A percentile compares a stretch with the other conserved stretches of the same genome.
These are phyloP conservation scores for Heliconius ismenius DNA, from an alignment of 2,888 invertebrate species.

Conservation along the genomic window DNA sequence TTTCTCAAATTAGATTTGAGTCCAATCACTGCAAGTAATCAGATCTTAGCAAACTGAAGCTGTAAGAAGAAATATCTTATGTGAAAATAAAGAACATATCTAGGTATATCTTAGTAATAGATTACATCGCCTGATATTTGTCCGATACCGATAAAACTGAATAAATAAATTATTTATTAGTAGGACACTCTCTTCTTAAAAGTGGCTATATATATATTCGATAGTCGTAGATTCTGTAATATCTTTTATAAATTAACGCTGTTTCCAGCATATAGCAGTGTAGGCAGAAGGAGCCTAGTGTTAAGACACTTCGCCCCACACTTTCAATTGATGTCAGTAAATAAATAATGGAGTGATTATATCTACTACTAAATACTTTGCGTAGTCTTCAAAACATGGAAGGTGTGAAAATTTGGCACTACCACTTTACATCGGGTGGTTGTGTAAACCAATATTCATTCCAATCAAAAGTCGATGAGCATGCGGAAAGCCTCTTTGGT, in stretches of 20 bases:
- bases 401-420: too few species aligned
- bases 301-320: too few species aligned
- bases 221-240: too few species aligned
- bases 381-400: too few species aligned
- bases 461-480: not conserved
- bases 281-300: too few species aligned
- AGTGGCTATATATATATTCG: too few species aligned
- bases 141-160: not conserved
- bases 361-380: too few species aligned
- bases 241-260: too few species aligned
- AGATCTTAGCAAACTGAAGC: constrained; percentile 24
- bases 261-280: too few species aligned
- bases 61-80: not conserved
- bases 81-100: not conserved
- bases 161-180: not conserved
- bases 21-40: constrained; percentile 49
- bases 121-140: not conserved
- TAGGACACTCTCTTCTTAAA: too few species aligned
- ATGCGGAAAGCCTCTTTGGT: not conserved
- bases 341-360: too few species aligned
- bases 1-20: constrained; percentile 50
- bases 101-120: not conserved
- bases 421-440: not conserved
- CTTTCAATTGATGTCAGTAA: too few species aligned
- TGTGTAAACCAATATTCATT: not conserved